Conservation (phyloP, 2,888 invertebrate species). For the Scaeva pyrastri region DNA sequence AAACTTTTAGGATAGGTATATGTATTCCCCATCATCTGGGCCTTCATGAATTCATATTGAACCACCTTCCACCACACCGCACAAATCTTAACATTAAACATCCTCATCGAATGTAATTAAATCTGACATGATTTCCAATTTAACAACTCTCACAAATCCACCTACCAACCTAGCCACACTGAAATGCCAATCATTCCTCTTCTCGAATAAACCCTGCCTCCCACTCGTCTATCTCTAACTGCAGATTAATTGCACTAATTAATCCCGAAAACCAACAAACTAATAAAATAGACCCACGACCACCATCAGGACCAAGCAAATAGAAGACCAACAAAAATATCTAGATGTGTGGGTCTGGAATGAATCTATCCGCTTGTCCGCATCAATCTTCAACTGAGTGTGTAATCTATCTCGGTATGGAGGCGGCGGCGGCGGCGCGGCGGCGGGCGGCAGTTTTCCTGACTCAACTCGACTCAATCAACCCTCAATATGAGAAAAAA, state of each 20-base stretch:
- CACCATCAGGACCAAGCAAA: neutral
- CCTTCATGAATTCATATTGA: neutral
- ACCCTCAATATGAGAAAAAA: constrained; percentile 55
- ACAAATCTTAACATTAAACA: constrained; percentile 14
- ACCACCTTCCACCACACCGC: neutral
- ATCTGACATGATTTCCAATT: constrained; percentile 51
- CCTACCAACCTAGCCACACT: constrained; percentile 42
- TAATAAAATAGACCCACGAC: constrained; percentile 58
- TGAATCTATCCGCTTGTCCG: constrained; percentile 51
- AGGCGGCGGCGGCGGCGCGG: neutral
- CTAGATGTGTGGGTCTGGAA: constrained; percentile 48
- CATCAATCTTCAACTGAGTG: constrained; percentile 50
- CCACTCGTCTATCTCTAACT: constrained; percentile 78
- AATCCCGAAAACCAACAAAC: constrained; percentile 78
- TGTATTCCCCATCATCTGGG: neutral
- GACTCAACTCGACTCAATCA: constrained; percentile 56
- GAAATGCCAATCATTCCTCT: constrained; percentile 51
- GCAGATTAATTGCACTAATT: constrained; percentile 84
- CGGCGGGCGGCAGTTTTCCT: neutral
- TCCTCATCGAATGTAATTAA: constrained; percentile 52
- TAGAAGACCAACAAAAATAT: constrained; percentile 16
- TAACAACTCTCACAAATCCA: constrained; percentile 48
- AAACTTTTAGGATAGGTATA: neutral
- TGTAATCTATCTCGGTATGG: constrained; percentile 46
- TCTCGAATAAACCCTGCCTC: constrained; percentile 31